A percentile compares a stretch with the other conserved stretches of the same genome.
These are phyloP conservation scores for Charaxes varanes DNA, from an alignment of 1,140 invertebrate species.

Conservation along the genomic window DNA sequence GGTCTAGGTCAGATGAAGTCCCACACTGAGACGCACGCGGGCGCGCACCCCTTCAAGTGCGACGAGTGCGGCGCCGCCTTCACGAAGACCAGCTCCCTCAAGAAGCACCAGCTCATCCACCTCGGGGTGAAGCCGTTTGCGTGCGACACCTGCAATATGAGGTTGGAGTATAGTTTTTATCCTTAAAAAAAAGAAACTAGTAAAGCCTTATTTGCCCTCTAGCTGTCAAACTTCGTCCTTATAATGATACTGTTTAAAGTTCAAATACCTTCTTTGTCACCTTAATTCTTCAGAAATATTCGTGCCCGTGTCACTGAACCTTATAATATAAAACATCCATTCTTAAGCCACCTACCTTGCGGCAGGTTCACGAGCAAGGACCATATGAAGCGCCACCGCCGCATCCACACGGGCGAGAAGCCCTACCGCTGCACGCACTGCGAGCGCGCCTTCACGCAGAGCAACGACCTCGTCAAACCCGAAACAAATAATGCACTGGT, in stretches of 20 bases:
- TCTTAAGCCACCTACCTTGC: too few relatives aligned
- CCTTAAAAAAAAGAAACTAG: too few relatives aligned
- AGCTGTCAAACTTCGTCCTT: too few relatives aligned
- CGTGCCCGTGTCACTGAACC: too few relatives aligned
- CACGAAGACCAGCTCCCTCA: slow-evolving; percentile 80
- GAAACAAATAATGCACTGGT: too few relatives aligned
- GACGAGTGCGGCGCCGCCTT: slow-evolving; percentile 81
- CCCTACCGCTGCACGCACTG: slow-evolving; percentile 79
- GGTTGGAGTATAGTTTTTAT: too few relatives aligned
- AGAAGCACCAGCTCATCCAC: slow-evolving; percentile 79
- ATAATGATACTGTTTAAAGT: too few relatives aligned
- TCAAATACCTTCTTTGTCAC: too few relatives aligned
- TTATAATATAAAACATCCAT: too few relatives aligned
- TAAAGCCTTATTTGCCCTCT: too few relatives aligned
- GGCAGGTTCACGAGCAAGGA: slow-evolving; percentile 65
- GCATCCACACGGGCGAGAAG: slow-evolving; percentile 84
- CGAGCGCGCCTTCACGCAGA: slow-evolving; percentile 72
- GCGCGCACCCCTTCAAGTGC: slow-evolving; percentile 78
- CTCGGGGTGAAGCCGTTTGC: slow-evolving; percentile 86
- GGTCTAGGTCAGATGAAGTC: slow-evolving; percentile 71
- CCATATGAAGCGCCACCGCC: slow-evolving; percentile 76
- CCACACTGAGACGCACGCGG: slow-evolving; percentile 74
- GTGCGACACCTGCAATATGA: slow-evolving; percentile 86
- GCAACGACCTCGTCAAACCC: slow-evolving; percentile 72
- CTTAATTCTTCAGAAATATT: too few relatives aligned